Evolutionary conservation across 1,140 invertebrate genomes (phyloP), one percentile per base, ranked within the genome.

Genomic region (Papilio helenus): DNA sequence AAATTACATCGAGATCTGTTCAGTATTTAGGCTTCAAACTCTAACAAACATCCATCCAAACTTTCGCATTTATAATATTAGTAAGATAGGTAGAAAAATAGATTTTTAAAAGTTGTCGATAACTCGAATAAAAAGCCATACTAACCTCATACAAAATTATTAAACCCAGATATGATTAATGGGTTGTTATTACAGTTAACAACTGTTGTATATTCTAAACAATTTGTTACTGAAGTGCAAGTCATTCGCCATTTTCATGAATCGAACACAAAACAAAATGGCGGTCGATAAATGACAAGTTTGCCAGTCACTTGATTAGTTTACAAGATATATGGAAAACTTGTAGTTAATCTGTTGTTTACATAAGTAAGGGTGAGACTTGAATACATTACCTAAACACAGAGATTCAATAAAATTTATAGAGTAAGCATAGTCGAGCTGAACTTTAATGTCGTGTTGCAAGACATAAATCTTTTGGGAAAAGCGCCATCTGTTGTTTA

Each of bases 181-280:
- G 16, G 14, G 12, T 16, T 34, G 14, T 29, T 68, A 68, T 68
- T 68, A 4, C 16, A 68, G 61, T 68, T 68, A 68, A 65, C 9
- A 65, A 4, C 16, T 65, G 23, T 14, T 9, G 12, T 3, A 61
- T 26, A 61, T 61, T 68, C 9, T 29, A 34, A 26, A 5, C 9
- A 68, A n/a, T 68, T 68, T 68, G 26, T 29, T 14, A 68, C 2
- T n/a, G 26, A 68, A 68, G 14, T 68, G 61, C 61, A 4, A 68
- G 61, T 68, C 61, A 68, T 68, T 14, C 23, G 26, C 26, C 61
- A 61, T 68, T 68, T 5, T 34, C 14, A 29, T 68, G 12, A 68
- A 68, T 29, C 61, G 61, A 68, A 68, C 61, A 14, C 61, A 7
- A 68, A 12, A 68, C 61, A 68, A 68, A 34, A 68, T 68, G 61